phyloP scores from a whole-genome alignment of 2,888 invertebrate species.

The Craniophora ligustri region DNA sequence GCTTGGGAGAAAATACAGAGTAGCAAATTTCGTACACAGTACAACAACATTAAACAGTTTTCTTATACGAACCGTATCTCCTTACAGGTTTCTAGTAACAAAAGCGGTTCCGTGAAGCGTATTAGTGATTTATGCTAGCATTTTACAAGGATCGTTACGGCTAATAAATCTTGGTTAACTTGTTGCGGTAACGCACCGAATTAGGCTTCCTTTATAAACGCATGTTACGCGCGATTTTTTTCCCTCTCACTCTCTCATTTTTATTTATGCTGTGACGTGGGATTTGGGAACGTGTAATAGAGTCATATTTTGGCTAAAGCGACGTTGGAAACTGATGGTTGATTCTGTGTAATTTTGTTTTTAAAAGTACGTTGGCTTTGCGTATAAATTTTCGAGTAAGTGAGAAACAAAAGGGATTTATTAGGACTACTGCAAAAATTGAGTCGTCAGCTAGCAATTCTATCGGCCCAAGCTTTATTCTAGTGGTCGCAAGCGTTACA shows the following conservation, averaged over 20 bases:
- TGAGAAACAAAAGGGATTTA: no score
- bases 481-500: no score
- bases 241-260: constrained; percentile 16
- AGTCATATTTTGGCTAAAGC: constrained; percentile 38
- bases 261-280: constrained; percentile 46
- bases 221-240: constrained; percentile 54
- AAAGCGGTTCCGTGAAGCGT: constrained; percentile 63
- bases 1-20: background rate
- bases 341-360: constrained; percentile 2
- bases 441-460: no score
- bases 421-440: no score
- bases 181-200: constrained; percentile 72
- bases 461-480: no score
- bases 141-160: constrained; percentile 79
- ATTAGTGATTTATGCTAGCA: constrained; percentile 78
- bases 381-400: background rate
- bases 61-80: constrained; percentile 40
- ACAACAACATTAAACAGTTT: constrained; percentile 14
- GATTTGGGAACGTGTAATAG: constrained; percentile 43
- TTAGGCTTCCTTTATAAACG: constrained; percentile 66
- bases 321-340: constrained; percentile 18
- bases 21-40: background rate
- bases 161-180: constrained; percentile 82
- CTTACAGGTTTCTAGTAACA: constrained; percentile 62
- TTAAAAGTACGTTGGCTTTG: no score